Evolutionary conservation across 1,140 invertebrate species (phyloP), one percentile per base, ranked within the genome.

Genomic region (Drosophila lacertosa): DNA sequence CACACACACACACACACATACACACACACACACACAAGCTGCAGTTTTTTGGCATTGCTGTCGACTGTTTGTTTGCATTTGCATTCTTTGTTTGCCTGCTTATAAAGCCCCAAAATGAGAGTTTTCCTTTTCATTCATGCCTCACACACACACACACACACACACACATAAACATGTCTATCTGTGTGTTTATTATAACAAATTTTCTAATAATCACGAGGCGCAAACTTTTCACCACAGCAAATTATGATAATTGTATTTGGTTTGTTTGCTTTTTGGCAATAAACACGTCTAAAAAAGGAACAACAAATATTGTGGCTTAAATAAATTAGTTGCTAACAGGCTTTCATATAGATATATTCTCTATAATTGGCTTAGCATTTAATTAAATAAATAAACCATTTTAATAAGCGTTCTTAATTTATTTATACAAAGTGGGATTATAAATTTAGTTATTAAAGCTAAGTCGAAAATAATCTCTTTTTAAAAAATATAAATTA

Each of bases 71-170:
- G 64, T 37, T 71, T 59, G 40, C 22, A 64, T 65, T 65, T 58
- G 37, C 62, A 66, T 18, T 62, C 48, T 58, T 76, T 75, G 73
- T 75, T 55, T 62, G 62, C 39, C 35, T 32, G 48, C 18, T 32
- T 35, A 26, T 44, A 59, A 63, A 60, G 32, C 54, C 54, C 54
- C 37, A 72, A 66, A 72, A 75, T 67, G 62, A 57, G 55, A 72
- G 62, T 67, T 62, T 5, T 2, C 6, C 9, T 22, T 37, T 26
- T 15, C 5, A 7, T 6, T 26, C 5, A 26, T 3, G 7, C 16
- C 3, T 15, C 15, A 59, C 53, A 4, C 22, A 39, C 37, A n/a
- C 7, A n/a, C n/a, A n/a, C 6, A 22, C 32, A 33, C 13, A 18
- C 32, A 35, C 5, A 7, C 3, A 10, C 2, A 5, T 40, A 5